A percentile compares a stretch with the other conserved stretches of the same genome.
Evolutionary conservation across 2,113 vertebrate species (phyloP).

Genomic region (Anolis sagrei): DNA sequence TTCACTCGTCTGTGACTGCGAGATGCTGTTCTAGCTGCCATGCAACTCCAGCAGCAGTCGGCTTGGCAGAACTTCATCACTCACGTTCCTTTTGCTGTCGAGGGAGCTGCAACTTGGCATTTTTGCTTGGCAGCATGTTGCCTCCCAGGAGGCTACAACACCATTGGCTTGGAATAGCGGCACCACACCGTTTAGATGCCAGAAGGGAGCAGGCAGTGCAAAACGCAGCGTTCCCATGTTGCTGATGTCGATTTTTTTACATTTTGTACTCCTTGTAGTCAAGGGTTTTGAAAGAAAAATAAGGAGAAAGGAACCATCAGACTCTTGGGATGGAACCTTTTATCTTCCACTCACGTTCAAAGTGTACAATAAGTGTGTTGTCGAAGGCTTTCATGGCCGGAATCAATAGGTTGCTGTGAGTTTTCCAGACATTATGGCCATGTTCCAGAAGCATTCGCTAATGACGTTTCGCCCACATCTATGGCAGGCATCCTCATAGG

Average conservation of each 20-base stretch:
- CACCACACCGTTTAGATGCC: background rate
- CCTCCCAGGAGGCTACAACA: slow-evolving; percentile 53
- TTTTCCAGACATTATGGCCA: too few species aligned
- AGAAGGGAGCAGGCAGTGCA: background rate
- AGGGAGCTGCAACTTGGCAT: slow-evolving; percentile 60
- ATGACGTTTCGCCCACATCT: too few species aligned
- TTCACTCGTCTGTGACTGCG: slow-evolving; percentile 22
- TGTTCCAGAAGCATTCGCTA: too few species aligned
- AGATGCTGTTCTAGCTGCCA: slow-evolving; percentile 35
- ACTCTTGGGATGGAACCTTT: background rate
- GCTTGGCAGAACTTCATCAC: slow-evolving; percentile 56
- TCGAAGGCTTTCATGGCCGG: too few species aligned
- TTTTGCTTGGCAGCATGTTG: slow-evolving; percentile 54
- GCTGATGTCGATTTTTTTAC: slow-evolving; percentile 33
- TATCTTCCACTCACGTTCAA: slow-evolving; percentile 22
- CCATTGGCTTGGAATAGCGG: slow-evolving; percentile 51
- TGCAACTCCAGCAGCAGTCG: background rate
- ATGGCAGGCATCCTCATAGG: too few species aligned
- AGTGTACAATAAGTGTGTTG: too few species aligned
- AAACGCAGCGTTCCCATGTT: slow-evolving; percentile 30
- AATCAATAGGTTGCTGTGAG: too few species aligned
- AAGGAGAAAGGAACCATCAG: slow-evolving; percentile 9
- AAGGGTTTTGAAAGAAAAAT: slow-evolving; percentile 40
- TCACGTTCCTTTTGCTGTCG: slow-evolving; percentile 57
- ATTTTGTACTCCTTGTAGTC: slow-evolving; percentile 17